Base-by-base conservation (phyloP, 2,888 invertebrate species). In the Lasioglossum marginatum region DNA sequence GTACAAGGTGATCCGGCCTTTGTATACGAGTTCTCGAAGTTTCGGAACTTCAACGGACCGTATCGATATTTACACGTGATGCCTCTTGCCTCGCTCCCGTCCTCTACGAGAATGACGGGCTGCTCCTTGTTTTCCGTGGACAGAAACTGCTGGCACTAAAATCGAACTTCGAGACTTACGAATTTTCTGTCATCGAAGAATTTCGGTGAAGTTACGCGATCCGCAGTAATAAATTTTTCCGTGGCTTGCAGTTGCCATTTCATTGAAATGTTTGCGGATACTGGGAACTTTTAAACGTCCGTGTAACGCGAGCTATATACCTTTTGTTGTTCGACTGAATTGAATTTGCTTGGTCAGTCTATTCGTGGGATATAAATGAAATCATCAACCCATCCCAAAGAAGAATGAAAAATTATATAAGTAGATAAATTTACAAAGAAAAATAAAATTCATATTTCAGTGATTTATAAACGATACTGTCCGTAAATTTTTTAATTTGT, bases 1-100 rank as follows among this genome's bases (percentile, higher is more conserved):
- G 86, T 76, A 80, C 45, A 74, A 74, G 77, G 71, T 43, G 81
- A 77, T 66, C 81, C 70, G 34, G 60, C 31, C 80, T 79, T 87
- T 77, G 45, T 79, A 73, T 23, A 68, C 75, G 76, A 79, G 78
- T 66, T 73, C 19, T 14, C 27, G 16, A 74, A 43, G 45, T 83
- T 52, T 40, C 52, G 34, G 14, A 60, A 27, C 72, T 85, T 77
- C 40, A 60, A 77, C 48, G 73, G 72, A 12, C 31, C 19, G 48
- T 66, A 45, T 73, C 66, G 80, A 85, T 85, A 68, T 76, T 68
- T 40, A 40, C 72, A 27, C 37, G 34, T 60, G 34, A n/a, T 14
- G 19, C 19, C 43, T 12, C 48, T 40, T 63, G 52, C 19, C 40
- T 45, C 16, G 31, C 43, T 43, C 48, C 48, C 4, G 48, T 31